Base-by-base conservation (phyloP, 1,140 invertebrate genomes). In the Macrostomum lignano region DNA sequence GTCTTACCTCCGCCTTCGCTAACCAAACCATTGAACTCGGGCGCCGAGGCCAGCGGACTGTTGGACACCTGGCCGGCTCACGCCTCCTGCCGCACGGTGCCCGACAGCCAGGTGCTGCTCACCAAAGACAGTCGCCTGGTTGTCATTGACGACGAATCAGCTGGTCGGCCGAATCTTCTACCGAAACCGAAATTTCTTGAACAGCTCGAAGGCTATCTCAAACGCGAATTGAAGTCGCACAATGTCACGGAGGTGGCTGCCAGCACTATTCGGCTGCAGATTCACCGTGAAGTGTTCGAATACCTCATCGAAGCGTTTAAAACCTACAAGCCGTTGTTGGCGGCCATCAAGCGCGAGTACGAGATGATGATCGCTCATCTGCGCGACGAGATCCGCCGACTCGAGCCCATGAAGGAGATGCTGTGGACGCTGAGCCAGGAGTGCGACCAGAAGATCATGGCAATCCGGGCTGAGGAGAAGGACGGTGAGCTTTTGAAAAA, bases 201-300 rank as follows among this genome's bases (percentile, higher is more conserved):
- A 10, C 49, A 55, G 33, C 40, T 58, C n/a, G 52, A 58, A 38
- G 43, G 37, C 25, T 58, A 50, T 36, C 38, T 58, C 7, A 47
- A 52, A 30, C 52, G 51, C 36, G 54, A 58, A 43, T 38, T 58
- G 21, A 37, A 43, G 24, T 42, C 47, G 22, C 38, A 55, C 6
- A 52, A 50, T 14, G 52, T 52, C 0, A 44, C 40, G 35, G 45
- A 50, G 30, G 46, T 49, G 11, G 33, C 42, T 31, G 47, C 54
- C 20, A 52, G 42, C 47, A 53, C 55, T 37, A 38, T 54, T 7
- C 39, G 54, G 36, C 38, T 58, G 30, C 54, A 57, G 47, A 52
- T 51, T n/a, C 49, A 54, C 36, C 38, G 53, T 43, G 53, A 58
- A 46, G 55, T 53, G 10, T 58, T 58, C 50, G 53, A 56, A 36